Conservation (phyloP, 92 coral and sea anemone species). For the Hydrozoanthus gracilis region DNA sequence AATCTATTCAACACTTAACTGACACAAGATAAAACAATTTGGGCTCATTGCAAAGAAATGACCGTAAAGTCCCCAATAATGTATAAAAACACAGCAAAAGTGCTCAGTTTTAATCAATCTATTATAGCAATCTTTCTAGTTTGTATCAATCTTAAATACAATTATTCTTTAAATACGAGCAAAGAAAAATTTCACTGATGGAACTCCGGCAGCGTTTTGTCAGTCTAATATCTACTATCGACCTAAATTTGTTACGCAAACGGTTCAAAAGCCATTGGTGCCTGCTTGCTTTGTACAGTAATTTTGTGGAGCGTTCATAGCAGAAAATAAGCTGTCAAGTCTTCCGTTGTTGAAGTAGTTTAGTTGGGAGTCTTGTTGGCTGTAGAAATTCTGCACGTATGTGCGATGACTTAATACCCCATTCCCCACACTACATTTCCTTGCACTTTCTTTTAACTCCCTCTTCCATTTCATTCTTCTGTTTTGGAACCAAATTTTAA, state of each 20-base stretch:
- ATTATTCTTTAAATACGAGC: too few species aligned
- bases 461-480: conserved; percentile 99
- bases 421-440: conserved; percentile 18
- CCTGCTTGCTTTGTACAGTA: conserved; percentile 19
- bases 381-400: conserved; percentile 23
- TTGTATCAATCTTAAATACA: too few species aligned
- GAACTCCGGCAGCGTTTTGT: too few species aligned
- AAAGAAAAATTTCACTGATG: too few species aligned
- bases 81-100: too few species aligned
- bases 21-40: too few species aligned
- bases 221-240: not conserved
- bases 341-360: conserved; percentile 30
- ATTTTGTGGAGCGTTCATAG: conserved; percentile 31
- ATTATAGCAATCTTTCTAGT: too few species aligned
- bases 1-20: too few species aligned
- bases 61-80: too few species aligned
- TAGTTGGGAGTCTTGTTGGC: conserved; percentile 21
- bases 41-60: too few species aligned
- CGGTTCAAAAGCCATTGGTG: conserved; percentile 7
- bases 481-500: conserved; percentile 99
- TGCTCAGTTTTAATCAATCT: too few species aligned
- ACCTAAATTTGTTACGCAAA: not conserved
- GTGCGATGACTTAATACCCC: conserved; percentile 1
- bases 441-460: conserved; percentile 80
- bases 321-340: conserved; percentile 35